Base-by-base conservation (phyloP, 1,140 invertebrate genomes). In the Meloidogyne exigua region DNA sequence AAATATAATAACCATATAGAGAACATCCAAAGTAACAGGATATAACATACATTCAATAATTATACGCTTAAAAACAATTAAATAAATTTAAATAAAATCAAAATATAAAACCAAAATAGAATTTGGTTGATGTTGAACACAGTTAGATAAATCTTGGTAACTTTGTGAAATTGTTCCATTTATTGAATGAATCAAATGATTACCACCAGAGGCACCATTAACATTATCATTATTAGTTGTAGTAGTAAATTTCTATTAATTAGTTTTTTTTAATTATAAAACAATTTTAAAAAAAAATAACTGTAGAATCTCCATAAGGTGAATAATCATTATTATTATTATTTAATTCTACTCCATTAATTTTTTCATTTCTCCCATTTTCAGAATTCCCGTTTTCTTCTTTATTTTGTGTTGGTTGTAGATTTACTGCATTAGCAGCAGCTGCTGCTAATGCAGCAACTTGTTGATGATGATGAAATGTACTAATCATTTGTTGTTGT, bases 41-140 rank as follows among this genome's bases (percentile, higher is more conserved):
- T 98, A 99, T 76, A 99, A 90, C 92, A 98, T 93, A 89, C 98
- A 95, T 89, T 99, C 96, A 81, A 98, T 92, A 88, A 98, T 97
- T 68, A 98, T 95, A 75, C 96, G 91, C 72, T 73, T 5, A 65
- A 73, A 73, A n/a, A 36, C n/a, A 7, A 72, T 64, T 10, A 10
- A 21, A 2, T 18, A 25, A 11, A 11, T 25, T 15, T n/a, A 42
- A 5, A 26, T 23, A 15, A 7, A 32, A 64, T n/a, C 15, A 9
- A 18, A 36, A 72, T 23, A 2, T 25, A 18, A 25, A 57, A 73
- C 72, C 62, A 99, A 91, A 72, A 98, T 95, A 28, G 95, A 78
- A 64, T 87, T 88, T 13, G 85, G 87, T 70, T 79, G 80, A 66
- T 87, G 79, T 80, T 88, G 87, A 57, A 87, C 83, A 64, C 81